phyloP scores from a whole-genome alignment of 2,113 vertebrate genomes.

The Muntiacus muntjak region DNA sequence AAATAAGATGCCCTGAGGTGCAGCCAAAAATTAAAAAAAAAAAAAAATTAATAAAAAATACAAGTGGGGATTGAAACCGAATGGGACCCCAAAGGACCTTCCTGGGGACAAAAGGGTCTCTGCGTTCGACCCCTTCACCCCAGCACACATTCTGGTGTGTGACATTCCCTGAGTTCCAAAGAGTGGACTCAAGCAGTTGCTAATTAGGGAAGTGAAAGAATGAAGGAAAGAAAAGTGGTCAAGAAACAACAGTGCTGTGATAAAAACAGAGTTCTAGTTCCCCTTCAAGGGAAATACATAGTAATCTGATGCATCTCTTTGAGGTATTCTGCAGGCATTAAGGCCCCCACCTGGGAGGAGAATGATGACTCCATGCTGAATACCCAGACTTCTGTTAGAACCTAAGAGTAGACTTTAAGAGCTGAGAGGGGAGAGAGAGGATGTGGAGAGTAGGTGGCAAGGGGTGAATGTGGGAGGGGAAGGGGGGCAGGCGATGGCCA shows the following conservation, averaged over 20 bases:
- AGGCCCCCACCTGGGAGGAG: background rate
- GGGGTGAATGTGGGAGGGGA: background rate
- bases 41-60: background rate
- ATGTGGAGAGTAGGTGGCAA: background rate
- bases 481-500: rapidly evolving
- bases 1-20: background rate
- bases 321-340: background rate
- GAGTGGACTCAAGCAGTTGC: background rate
- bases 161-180: background rate
- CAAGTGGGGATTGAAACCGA: background rate
- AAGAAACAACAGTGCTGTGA: background rate
- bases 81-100: background rate
- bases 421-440: background rate
- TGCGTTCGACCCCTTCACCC: background rate
- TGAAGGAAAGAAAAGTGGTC: background rate
- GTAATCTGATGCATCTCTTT: background rate
- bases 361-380: background rate
- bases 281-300: background rate
- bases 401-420: background rate
- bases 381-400: background rate
- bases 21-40: background rate
- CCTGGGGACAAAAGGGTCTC: background rate
- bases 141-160: background rate
- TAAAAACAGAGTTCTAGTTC: background rate
- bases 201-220: background rate